Evolutionary conservation across 2,113 vertebrate genomes (phyloP).

Genomic region (Noturus placidus): DNA sequence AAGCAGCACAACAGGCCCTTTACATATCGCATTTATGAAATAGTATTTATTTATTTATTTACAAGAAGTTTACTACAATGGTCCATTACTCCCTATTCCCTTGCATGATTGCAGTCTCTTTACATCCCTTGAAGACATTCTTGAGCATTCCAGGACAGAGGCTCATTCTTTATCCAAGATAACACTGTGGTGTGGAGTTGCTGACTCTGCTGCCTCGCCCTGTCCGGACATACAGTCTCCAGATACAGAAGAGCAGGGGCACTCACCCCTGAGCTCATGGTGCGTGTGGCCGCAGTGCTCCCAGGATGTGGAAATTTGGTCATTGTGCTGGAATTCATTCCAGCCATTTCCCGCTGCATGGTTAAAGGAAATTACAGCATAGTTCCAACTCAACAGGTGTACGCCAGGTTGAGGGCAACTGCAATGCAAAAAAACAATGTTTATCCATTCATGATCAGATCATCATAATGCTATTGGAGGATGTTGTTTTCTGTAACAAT

Average conservation of each 20-base stretch:
- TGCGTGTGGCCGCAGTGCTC: constrained; percentile 17
- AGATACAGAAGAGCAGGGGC: constrained; percentile 35
- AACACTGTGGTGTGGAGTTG: constrained; percentile 36
- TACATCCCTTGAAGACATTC: constrained; percentile 34
- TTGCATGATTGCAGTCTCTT: not conserved
- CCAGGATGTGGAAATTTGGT: constrained; percentile 20
- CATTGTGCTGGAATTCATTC: constrained; percentile 37
- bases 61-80: not conserved
- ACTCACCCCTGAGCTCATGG: constrained; percentile 41
- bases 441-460: constrained; percentile 8
- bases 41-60: not conserved
- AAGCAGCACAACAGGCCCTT: not conserved
- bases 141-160: constrained; percentile 32
- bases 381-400: constrained; percentile 24
- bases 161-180: constrained; percentile 40
- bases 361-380: constrained; percentile 47
- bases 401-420: constrained; percentile 1
- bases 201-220: constrained; percentile 29
- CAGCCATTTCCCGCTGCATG: not conserved
- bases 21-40: not conserved
- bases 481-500: not conserved
- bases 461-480: not conserved
- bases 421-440: not conserved
- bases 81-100: not conserved
- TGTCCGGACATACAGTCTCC: constrained; percentile 44